These are phyloP conservation scores for Poecile montanus DNA, from an alignment of 2,797 vertebrate genomes.

Conservation along the genomic window DNA sequence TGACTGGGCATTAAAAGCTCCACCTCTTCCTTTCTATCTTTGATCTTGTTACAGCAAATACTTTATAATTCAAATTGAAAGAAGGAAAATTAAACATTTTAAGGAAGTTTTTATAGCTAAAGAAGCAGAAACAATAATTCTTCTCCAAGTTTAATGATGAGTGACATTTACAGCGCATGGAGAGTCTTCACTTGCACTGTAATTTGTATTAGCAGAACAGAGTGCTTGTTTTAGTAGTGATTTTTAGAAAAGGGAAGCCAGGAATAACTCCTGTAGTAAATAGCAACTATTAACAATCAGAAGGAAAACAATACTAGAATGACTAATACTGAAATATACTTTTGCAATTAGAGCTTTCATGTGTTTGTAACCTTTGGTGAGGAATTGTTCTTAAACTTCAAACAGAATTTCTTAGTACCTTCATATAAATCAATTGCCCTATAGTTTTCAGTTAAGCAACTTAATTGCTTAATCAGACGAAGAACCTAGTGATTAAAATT, in stretches of 20 bases:
- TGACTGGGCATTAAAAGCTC: neutral
- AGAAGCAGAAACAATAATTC: constrained; percentile 39
- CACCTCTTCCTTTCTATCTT: neutral
- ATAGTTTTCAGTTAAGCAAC: constrained; percentile 51
- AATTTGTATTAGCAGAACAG: constrained; percentile 45
- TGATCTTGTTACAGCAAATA: neutral
- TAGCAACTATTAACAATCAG: neutral
- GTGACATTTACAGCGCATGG: neutral
- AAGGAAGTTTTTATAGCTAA: neutral
- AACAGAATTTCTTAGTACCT: constrained; percentile 47
- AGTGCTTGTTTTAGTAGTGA: neutral
- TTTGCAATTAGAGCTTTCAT: neutral
- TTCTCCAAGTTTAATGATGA: constrained; percentile 48
- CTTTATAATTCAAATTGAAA: neutral
- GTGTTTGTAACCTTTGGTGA: neutral
- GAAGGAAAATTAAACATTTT: neutral
- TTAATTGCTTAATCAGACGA: constrained; percentile 60
- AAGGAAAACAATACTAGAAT: neutral
- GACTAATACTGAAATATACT: neutral
- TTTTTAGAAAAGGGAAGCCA: constrained; percentile 20
- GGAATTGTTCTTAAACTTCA: constrained; percentile 47
- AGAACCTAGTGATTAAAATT: constrained; percentile 44
- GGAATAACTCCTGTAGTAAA: neutral
- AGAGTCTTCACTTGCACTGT: constrained; percentile 37
- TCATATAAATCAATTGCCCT: constrained; percentile 48